Evolutionary conservation across 1,140 invertebrate genomes (phyloP), one percentile per base, ranked within the genome.

Genomic region (Apolygus lucorum): DNA sequence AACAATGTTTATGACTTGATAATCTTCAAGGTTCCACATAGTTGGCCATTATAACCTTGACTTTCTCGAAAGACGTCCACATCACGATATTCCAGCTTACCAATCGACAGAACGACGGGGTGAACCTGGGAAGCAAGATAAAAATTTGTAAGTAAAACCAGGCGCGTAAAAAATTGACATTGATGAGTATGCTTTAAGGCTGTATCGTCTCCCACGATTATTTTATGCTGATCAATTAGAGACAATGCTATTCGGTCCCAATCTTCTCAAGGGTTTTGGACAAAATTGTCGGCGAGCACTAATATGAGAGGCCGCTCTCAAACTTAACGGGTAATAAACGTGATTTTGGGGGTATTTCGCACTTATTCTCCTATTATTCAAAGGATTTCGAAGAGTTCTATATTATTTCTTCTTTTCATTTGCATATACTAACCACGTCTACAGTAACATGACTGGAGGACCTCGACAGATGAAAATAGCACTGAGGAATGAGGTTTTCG

Each of bases 81-180:
- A 89, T 84, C 24, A 84, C 81, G 72, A 90, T 87, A 75, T 90
- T 90, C 88, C 88, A 90, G 1, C 84, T 84, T 0, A 87, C 87
- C 1, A 90, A 78, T 14, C 88, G 80, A 14, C 82, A 79, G 74
- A 89, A 90, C 26, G 87, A 88, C 1, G 88, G 87, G 25, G 83
- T 79, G 74, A 88, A 89, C 67, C 87, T 88, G n/a, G n/a, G n/a
- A n/a, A n/a, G n/a, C n/a, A n/a, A n/a, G 76, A 76, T 85, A 78
- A 78, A 80, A 72, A 64, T 68, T 69, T 70, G 68, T 71, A 68
- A 68, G 72, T 28, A 22, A n/a, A 24, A 68, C 14, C 2, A 34
- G 25, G 13, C 24, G n/a, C n/a, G n/a, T n/a, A n/a, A n/a, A n/a
- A n/a, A n/a, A n/a, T n/a, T n/a, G n/a, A n/a, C n/a, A n/a, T n/a